A percentile compares a stretch with the other conserved stretches of the same genome.
Evolutionary conservation across 2,113 vertebrate genomes (phyloP).

Genomic region (Ancistrus triradiatus): DNA sequence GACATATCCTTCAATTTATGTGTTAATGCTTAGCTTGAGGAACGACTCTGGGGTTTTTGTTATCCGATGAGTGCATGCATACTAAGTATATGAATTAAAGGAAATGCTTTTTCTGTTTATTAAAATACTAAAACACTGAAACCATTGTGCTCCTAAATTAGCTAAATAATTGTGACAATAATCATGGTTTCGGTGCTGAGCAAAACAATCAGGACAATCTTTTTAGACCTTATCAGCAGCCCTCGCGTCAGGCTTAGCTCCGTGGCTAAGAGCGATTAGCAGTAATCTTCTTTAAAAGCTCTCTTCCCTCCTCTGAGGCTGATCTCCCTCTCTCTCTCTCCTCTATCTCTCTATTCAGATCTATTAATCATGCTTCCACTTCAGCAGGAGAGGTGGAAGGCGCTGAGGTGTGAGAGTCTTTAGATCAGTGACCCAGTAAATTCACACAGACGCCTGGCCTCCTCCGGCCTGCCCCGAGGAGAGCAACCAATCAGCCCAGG

Average conservation of each 20-base stretch:
- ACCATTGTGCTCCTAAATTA: too few relatives aligned
- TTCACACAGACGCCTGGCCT: slow-evolving; percentile 18
- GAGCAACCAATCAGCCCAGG: not conserved
- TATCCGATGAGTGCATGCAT: too few relatives aligned
- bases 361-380: not conserved
- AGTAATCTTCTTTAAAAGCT: not conserved
- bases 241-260: not conserved
- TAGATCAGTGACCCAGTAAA: slow-evolving; percentile 45
- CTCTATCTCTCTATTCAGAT: not conserved
- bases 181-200: too few relatives aligned
- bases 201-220: too few relatives aligned
- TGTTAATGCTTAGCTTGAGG: too few relatives aligned
- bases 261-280: not conserved
- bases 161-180: too few relatives aligned
- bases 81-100: too few relatives aligned
- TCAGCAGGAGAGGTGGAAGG: slow-evolving; percentile 3
- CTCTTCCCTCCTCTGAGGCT: not conserved
- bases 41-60: too few relatives aligned
- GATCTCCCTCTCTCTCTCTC: not conserved
- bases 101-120: too few relatives aligned
- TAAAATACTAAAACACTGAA: too few relatives aligned
- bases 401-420: slow-evolving; percentile 31
- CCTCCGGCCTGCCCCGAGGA: slow-evolving; percentile 20
- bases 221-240: not conserved
- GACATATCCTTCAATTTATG: too few relatives aligned